Conservation (phyloP, 2,113 vertebrate species). For the Neogale vison region DNA sequence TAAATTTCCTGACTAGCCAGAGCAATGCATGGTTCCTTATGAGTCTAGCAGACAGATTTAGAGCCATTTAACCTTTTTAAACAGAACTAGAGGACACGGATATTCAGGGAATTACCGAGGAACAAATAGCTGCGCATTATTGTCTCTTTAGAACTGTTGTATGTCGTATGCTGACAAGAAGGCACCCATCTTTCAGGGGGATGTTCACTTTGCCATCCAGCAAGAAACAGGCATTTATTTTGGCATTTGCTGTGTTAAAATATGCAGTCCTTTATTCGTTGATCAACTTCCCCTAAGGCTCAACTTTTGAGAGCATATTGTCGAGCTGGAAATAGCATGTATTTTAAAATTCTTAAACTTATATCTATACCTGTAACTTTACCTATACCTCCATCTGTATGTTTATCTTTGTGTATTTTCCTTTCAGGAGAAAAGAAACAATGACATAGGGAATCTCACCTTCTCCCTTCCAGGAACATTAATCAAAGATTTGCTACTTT, state of each 20-base stretch:
- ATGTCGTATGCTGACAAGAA: background rate
- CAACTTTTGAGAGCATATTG: background rate
- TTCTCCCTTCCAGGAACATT: background rate
- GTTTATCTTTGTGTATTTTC: background rate
- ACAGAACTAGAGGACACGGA: background rate
- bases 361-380: background rate
- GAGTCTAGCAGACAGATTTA: constrained; percentile 34
- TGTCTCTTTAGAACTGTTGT: background rate
- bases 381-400: background rate
- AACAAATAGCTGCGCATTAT: background rate
- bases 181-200: background rate
- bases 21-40: background rate
- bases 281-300: background rate
- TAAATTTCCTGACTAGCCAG: constrained; percentile 45
- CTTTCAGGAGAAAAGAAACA: background rate
- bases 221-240: background rate
- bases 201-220: background rate
- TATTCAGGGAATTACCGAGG: background rate
- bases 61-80: constrained; percentile 60
- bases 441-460: background rate
- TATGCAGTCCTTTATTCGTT: background rate
- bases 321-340: background rate
- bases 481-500: background rate
- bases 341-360: background rate
- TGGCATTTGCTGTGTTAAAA: background rate